Base-by-base conservation (phyloP, 2,113 vertebrate species). In the Passerina amoena region DNA sequence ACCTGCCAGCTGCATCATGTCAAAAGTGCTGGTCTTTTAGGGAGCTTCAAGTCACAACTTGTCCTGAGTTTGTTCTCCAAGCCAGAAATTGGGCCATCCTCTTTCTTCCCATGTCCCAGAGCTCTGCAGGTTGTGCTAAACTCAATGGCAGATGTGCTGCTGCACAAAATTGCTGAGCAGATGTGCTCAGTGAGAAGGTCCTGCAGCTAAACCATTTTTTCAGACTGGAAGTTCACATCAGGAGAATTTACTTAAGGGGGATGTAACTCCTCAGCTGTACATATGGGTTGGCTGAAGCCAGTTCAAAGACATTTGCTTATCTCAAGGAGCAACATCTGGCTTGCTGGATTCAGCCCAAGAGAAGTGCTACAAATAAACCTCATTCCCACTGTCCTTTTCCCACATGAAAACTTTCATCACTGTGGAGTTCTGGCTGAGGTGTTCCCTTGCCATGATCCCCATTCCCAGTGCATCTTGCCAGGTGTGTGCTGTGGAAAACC, bases 141-240 rank as follows among this genome's bases (percentile, higher is more conserved):
- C 20, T 42, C 23, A 5, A 2, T 12, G 53, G 38, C 89, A 97
- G 93, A 87, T 82, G 84, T 68, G 77, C 48, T 60, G 69, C 65
- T 87, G 81, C 44, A 56, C 72, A 31, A 40, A 82, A 79, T 10
- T 76, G 63, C 51, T 0, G 9, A 85, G 78, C 88, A 96, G 87
- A 85, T 82, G 90, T 82, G 75, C 64, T 91, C 94, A 37, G 70
- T 68, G 10, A 47, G 69, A 76, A 84, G 75, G 92, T 87, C 92
- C 82, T 90, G 70, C 38, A 85, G 87, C 70, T 69, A 88, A 86
- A 68, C n/a, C 6, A 3, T 51, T 59, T 71, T 71, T 85, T 85
- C 78, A 79, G 73, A 5, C 69, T 85, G 53, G 78, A 91, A 65
- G 75, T n/a, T 95, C 63, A 79, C 70, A 77, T 61, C 65, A 69